These are phyloP conservation scores for Hyphantria cunea DNA, from an alignment of 1,140 invertebrate species.

Conservation along the genomic window DNA sequence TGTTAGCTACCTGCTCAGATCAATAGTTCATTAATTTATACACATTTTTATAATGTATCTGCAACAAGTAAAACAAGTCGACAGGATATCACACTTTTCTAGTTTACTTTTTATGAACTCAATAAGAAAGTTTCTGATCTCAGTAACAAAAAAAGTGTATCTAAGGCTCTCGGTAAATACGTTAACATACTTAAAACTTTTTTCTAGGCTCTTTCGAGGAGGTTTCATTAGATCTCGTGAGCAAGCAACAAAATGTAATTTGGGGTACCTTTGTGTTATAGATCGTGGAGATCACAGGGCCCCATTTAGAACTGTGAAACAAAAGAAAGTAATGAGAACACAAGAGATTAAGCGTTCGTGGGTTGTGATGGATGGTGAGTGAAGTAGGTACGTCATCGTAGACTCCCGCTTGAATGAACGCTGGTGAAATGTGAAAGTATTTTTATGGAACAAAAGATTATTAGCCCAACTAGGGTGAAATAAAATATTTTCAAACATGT, in stretches of 20 bases:
- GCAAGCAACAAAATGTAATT: conserved; percentile 53
- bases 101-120: background rate
- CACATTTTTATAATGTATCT: no score
- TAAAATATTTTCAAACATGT: no score
- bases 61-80: background rate
- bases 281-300: conserved; percentile 23
- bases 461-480: no score
- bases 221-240: conserved; percentile 58
- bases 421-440: no score
- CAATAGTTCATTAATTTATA: no score
- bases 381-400: background rate
- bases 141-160: conserved; percentile 2
- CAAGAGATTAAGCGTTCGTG: background rate
- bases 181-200: conserved; percentile 34
- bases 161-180: conserved; percentile 8
- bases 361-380: conserved; percentile 5
- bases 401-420: no score
- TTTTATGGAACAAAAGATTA: background rate
- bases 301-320: conserved; percentile 9
- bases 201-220: conserved; percentile 31
- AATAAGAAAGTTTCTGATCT: background rate
- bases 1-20: no score
- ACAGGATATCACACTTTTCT: background rate
- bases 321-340: conserved; percentile 17
- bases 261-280: conserved; percentile 33